A percentile compares a stretch with the other conserved stretches of the same genome.
Conservation (phyloP, 2,113 vertebrate species). For the Nesogale talazaci region DNA sequence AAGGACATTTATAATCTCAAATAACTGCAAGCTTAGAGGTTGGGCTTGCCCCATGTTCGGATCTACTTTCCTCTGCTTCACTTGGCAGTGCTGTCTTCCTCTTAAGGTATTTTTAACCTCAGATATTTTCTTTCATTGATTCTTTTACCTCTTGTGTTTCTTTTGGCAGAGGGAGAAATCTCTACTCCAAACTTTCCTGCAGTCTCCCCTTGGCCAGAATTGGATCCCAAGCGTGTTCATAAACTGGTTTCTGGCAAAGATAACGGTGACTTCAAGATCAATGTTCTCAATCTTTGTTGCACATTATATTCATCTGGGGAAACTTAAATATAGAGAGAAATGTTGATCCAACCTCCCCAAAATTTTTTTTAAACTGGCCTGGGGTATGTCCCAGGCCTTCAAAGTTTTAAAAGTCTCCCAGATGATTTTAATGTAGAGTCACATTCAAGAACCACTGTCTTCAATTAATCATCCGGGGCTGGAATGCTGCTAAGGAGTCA, state of each 20-base stretch:
- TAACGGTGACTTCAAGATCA: not conserved
- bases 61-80: not conserved
- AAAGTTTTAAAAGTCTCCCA: conserved; percentile 49
- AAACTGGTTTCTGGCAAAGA: not conserved
- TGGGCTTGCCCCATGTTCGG: not conserved
- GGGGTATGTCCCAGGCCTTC: not conserved
- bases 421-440: not conserved
- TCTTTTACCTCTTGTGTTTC: not conserved
- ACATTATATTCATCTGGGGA: conserved; percentile 2
- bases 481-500: not conserved
- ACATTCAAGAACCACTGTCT: conserved; percentile 47
- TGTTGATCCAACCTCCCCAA: not conserved
- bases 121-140: not conserved
- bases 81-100: not conserved
- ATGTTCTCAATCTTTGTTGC: not conserved
- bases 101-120: conserved; percentile 19
- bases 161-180: not conserved
- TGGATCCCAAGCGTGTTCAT: not conserved
- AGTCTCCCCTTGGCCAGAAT: not conserved
- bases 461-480: conserved; percentile 23
- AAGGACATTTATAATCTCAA: conserved; percentile 31
- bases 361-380: conserved; percentile 44
- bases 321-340: not conserved
- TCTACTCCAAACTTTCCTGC: not conserved
- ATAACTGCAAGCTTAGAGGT: not conserved